Base-by-base conservation (phyloP, 2,113 vertebrate genomes). In the Oncorhynchus mykiss region DNA sequence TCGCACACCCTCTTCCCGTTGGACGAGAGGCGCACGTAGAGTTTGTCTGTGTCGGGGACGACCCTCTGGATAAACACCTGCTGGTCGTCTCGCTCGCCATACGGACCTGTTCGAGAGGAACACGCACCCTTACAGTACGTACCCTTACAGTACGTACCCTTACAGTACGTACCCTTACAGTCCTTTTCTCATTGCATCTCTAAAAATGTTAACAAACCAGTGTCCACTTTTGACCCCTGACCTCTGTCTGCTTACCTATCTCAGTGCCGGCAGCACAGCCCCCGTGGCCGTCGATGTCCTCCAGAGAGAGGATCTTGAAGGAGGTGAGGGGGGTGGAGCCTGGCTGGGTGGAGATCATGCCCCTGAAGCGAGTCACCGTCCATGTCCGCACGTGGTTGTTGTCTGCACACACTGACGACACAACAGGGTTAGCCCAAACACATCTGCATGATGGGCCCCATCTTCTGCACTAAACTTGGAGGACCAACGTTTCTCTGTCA, bases 281-380 rank as follows among this genome's bases (percentile, higher is more conserved):
- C 0, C 92, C 93, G 0, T 95, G 94, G 0, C 93, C 93, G 0
- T 97, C 96, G 0, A 91, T 77, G 0, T 95, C 95, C 12, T 98
- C 96, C 90, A 98, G 82, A 0, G 96, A 93, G 62, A 98, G 90
- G 91, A 98, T 93, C 86, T 97, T 96, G 82, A 98, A 98, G 73
- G 96, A 98, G 3, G 96, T 95, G 20, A 97, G 93, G 0, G 96
- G 96, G 0, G 96, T 98, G 49, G 96, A 97, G 1, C 96, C 96
- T 0, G 96, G 96, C 90, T 98, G 96, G 0, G 96, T 98, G 78
- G 96, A 98, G 76, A 98, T 97, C 96, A 96, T 97, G 11, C 96
- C 96, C 0, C 96, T 91, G 91, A 97, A 98, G 0, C 96, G 94
- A 0, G 96, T 97, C 88, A 98, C 96, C 0, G 96, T 97, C 96